Base-by-base conservation (phyloP, 2,797 vertebrate species). In the Xenopus petersii region DNA sequence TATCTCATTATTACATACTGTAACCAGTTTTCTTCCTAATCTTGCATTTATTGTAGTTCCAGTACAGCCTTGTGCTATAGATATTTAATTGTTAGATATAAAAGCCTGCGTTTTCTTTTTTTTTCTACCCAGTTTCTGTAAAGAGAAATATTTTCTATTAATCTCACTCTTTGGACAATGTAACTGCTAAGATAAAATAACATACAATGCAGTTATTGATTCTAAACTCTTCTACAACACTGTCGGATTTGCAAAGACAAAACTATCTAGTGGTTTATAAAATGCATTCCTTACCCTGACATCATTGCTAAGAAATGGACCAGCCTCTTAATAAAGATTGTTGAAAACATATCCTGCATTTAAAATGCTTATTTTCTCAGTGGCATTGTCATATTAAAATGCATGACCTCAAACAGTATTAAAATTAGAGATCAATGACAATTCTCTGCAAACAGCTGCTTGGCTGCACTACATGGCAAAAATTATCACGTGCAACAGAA, bases 361-460 rank as follows among this genome's bases (percentile, higher is more conserved):
- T 74, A 66, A 79, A 79, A 70, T 65, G 54, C 66, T 74, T 70
- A 79, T 79, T 79, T 79, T 66, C 67, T 46, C 24, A 66, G 49
- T 70, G 71, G 71, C 60, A 74, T 54, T n/a, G 30, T 60, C 66
- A 60, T 74, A 73, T 51, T 68, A 78, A 78, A 79, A 79, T 69
- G 74, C 66, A 79, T 79, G 65, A 79, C 61, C 60, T 60, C 71
- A 69, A 60, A 73, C 60, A 66, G 64, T 65, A 74, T 66, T 51
- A 15, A 51, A 51, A 12, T 51, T 51, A 15, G 6, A 51, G 49
- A 51, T 51, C 2, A 12, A 51, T 51, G 49, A 10, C 49, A 10
- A 42, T 10, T 51, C 0, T 51, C 49, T 51, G 49, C 36, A 42
- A 42, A 42, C 36, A 42, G 36, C 36, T 42, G 36, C 36, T 42